A percentile compares a stretch with the other conserved stretches of the same genome.
Conservation (phyloP, 2,113 vertebrate genomes). For the Ophiodon elongatus region DNA sequence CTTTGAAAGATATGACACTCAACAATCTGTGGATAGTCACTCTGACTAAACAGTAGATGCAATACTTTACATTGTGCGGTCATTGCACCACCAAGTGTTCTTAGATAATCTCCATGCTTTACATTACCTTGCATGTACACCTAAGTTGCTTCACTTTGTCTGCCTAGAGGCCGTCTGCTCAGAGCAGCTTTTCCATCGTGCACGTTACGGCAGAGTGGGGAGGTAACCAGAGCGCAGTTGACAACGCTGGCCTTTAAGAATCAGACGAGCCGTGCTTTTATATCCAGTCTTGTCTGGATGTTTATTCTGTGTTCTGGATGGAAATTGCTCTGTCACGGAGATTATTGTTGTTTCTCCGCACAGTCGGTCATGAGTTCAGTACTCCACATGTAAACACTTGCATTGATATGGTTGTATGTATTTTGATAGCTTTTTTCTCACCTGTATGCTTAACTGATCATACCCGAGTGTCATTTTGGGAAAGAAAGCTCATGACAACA, state of each 20-base stretch:
- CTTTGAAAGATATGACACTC: slow-evolving; percentile 67
- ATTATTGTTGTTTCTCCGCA: slow-evolving; percentile 55
- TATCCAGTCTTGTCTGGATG: slow-evolving; percentile 38
- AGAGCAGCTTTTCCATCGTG: slow-evolving; percentile 37
- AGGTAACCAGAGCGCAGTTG: slow-evolving; percentile 50
- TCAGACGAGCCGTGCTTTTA: slow-evolving; percentile 32
- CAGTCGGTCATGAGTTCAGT: slow-evolving; percentile 59
- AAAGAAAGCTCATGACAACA: slow-evolving; percentile 59
- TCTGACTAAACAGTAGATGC: slow-evolving; percentile 80
- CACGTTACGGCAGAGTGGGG: slow-evolving; percentile 32
- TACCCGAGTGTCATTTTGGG: slow-evolving; percentile 62
- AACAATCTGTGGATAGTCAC: slow-evolving; percentile 68
- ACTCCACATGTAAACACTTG: slow-evolving; percentile 62
- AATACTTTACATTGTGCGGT: slow-evolving; percentile 82
- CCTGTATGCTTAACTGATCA: slow-evolving; percentile 55
- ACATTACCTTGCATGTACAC: slow-evolving; percentile 72
- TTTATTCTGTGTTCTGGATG: slow-evolving; percentile 30
- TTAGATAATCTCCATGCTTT: slow-evolving; percentile 79
- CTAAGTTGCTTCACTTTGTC: slow-evolving; percentile 57
- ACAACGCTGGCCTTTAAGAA: slow-evolving; percentile 50
- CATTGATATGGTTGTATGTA: slow-evolving; percentile 51
- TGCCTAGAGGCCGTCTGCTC: slow-evolving; percentile 46
- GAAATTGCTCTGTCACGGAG: slow-evolving; percentile 42
- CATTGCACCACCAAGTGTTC: slow-evolving; percentile 84
- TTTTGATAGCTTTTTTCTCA: slow-evolving; percentile 34